Evolutionary conservation across 2,888 invertebrate genomes (phyloP), one percentile per base, ranked within the genome.

Genomic region (Eulithis testata): DNA sequence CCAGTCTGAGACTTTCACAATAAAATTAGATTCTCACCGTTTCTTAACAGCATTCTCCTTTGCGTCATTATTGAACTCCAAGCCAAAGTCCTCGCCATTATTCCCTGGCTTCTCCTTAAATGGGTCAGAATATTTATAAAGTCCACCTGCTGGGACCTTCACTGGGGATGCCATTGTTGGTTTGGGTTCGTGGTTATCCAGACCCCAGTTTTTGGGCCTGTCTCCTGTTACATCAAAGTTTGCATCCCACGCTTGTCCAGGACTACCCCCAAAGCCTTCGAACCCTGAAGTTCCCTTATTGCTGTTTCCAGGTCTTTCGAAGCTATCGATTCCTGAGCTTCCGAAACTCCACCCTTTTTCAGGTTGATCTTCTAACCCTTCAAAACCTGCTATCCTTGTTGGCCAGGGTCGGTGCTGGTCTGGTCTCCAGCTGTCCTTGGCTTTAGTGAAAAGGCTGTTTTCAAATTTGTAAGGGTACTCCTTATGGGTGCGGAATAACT

Each of bases 381-480:
- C 68, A 9, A 63, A 57, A 31, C 63, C 65, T 53, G 62, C 60
- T 50, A 60, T 57, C 36, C 55, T 62, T 49, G 56, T 56, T 36
- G 66, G 12, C 71, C 71, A 9, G 69, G 63, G 12, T 44, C 58
- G 63, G 43, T 54, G 61, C n/a, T 40, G 52, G 12, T 70, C 66
- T 37, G 47, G 57, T 57, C 74, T 75, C 86, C 86, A 88, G 37
- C 71, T 71, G 27, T 73, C 75, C 36, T 80, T 85, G 9, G 76
- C 70, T 56, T 74, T 76, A 1, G 82, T 81, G 47, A 76, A 75
- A 44, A 79, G 76, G 47, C 78, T 68, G 37, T 78, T 76, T 51
- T 90, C 85, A 40, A 86, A 84, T 61, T 85, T 87, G 75, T 85
- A 89, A 1, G 93, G 90, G 69, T 80, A 88, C 60, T 75, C 73